Evolutionary conservation across 2,797 vertebrate species (phyloP).

Genomic region (Pogonophryne albipinna): DNA sequence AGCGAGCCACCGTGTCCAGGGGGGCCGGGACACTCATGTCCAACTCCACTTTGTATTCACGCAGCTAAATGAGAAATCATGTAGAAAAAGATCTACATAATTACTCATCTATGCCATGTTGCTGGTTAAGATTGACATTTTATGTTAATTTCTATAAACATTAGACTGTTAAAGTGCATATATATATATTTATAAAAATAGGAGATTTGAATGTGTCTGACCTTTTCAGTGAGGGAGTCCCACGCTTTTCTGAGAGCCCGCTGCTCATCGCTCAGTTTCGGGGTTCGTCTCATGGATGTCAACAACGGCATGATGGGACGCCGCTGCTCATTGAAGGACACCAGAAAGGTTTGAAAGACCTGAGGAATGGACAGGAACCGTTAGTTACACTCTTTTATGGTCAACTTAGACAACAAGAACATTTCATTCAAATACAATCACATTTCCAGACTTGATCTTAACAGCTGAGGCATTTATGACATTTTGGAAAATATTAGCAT

Average conservation of each 20-base stretch:
- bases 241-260: slow-evolving; percentile 84
- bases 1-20: slow-evolving; percentile 84
- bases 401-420: not conserved
- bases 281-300: slow-evolving; percentile 79
- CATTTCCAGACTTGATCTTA: not conserved
- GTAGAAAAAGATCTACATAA: not conserved
- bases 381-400: not conserved
- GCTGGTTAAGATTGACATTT: not conserved
- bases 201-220: slow-evolving; percentile 20
- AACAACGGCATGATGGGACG: slow-evolving; percentile 86
- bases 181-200: too few relatives aligned
- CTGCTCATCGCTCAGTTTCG: slow-evolving; percentile 82
- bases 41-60: slow-evolving; percentile 85
- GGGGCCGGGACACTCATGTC: slow-evolving; percentile 87
- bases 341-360: slow-evolving; percentile 91
- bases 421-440: not conserved
- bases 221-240: slow-evolving; percentile 87
- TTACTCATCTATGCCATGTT: not conserved
- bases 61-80: slow-evolving; percentile 80
- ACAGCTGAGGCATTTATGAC: not conserved
- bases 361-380: slow-evolving; percentile 30
- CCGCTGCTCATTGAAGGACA: slow-evolving; percentile 90
- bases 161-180: not conserved
- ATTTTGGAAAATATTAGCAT: not conserved
- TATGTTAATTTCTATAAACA: not conserved